A percentile compares a stretch with the other conserved stretches of the same genome.
phyloP scores from a whole-genome alignment of 2,888 invertebrate genomes.

The Spilosoma lubricipeda region DNA sequence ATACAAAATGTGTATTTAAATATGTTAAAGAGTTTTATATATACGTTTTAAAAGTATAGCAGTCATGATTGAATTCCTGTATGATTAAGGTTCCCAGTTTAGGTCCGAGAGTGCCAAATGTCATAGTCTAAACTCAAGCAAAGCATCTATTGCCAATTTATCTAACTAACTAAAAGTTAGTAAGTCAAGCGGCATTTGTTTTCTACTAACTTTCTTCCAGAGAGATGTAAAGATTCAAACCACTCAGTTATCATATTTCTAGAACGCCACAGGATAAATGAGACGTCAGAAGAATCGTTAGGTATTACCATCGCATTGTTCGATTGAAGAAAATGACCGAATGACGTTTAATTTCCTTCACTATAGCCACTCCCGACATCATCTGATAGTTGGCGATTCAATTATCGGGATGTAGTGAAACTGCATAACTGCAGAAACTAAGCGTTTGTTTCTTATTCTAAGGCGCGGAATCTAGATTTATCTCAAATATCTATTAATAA shows the following conservation, averaged over 20 bases:
- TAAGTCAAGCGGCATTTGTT: too few relatives aligned
- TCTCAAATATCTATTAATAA: conserved; percentile 18
- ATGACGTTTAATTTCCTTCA: conserved; percentile 84
- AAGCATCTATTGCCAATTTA: too few relatives aligned
- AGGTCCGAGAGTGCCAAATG: too few relatives aligned
- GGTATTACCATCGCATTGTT: conserved; percentile 66
- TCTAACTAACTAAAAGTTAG: too few relatives aligned
- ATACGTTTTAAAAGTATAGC: too few relatives aligned
- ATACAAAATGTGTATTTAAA: too few relatives aligned
- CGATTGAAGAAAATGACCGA: conserved; percentile 74
- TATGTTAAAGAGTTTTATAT: too few relatives aligned
- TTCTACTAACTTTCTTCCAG: background rate
- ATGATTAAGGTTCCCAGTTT: too few relatives aligned
- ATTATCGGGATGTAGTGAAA: conserved; percentile 64
- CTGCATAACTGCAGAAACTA: conserved; percentile 24
- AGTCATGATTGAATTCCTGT: too few relatives aligned
- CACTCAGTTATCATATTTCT: background rate
- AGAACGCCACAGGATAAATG: conserved; percentile 17
- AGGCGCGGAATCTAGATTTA: conserved; percentile 49
- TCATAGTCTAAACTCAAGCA: too few relatives aligned
- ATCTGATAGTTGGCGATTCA: conserved; percentile 75
- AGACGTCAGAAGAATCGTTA: conserved; percentile 48
- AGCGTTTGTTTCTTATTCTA: conserved; percentile 52
- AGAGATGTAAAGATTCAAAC: background rate
- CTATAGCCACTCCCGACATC: conserved; percentile 60